These are phyloP conservation scores for Gymnothorax reevesii DNA, from an alignment of 2,797 vertebrate genomes.

Conservation along the genomic window DNA sequence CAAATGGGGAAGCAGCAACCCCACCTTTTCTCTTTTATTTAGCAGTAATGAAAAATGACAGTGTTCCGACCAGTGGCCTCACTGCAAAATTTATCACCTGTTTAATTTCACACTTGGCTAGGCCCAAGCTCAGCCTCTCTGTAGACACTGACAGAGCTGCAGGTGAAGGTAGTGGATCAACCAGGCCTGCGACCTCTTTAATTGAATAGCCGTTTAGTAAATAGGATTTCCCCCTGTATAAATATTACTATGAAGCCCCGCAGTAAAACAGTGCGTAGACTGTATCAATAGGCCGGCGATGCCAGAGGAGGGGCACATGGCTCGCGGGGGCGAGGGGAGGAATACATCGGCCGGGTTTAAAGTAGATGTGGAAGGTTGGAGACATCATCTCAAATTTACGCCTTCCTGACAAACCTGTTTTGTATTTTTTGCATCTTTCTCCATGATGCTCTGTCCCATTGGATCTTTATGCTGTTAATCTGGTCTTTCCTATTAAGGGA, in stretches of 20 bases:
- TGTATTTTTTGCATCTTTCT: background rate
- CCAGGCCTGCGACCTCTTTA: conserved; percentile 57
- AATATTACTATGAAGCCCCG: conserved; percentile 49
- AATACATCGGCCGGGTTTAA: conserved; percentile 27
- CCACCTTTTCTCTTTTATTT: conserved; percentile 66
- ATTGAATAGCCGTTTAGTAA: conserved; percentile 69
- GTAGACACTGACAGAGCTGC: conserved; percentile 72
- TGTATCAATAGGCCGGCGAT: conserved; percentile 1
- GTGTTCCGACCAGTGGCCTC: conserved; percentile 63
- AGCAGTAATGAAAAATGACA: conserved; percentile 77
- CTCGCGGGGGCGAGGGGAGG: background rate
- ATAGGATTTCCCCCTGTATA: conserved; percentile 62
- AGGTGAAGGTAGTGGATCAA: conserved; percentile 64
- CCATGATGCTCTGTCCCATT: conserved; percentile 50
- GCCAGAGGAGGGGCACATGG: background rate
- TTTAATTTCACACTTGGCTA: conserved; percentile 82
- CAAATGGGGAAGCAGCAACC: conserved; percentile 67
- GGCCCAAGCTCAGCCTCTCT: conserved; percentile 65
- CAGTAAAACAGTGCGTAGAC: conserved; percentile 15
- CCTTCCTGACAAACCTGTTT: background rate
- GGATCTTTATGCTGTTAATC: conserved; percentile 55
- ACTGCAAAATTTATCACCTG: conserved; percentile 74
- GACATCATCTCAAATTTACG: conserved; percentile 19
- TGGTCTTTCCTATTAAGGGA: conserved; percentile 40
- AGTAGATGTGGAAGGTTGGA: conserved; percentile 42